Conservation (phyloP, 2,888 invertebrate species). For the Latrodectus hesperus region DNA sequence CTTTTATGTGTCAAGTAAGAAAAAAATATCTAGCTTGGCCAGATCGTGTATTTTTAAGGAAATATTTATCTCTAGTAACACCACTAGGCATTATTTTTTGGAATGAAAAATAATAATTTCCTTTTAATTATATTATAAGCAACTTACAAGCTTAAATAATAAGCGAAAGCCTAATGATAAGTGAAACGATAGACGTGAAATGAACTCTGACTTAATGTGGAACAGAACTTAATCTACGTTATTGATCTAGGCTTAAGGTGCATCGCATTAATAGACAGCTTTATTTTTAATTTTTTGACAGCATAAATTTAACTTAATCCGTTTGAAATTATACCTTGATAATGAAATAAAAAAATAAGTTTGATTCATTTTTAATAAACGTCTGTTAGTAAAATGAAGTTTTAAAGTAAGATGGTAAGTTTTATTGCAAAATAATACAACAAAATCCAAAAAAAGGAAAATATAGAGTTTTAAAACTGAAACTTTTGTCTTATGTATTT, state of each 20-base stretch:
- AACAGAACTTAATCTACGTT: slow-evolving; percentile 24
- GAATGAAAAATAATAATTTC: neutral
- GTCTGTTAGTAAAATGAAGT: neutral
- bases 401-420: too few relatives aligned
- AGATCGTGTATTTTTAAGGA: slow-evolving; percentile 31
- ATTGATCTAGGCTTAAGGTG: slow-evolving; percentile 36
- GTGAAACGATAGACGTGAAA: slow-evolving; percentile 24
- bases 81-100: neutral
- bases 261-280: too few relatives aligned
- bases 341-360: neutral
- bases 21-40: neutral
- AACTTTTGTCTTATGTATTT: too few relatives aligned
- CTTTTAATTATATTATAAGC: slow-evolving; percentile 31
- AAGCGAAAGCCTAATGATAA: neutral
- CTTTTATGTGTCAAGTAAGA: slow-evolving; percentile 6
- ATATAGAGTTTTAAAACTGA: too few relatives aligned
- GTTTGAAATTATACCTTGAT: neutral
- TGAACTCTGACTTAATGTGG: slow-evolving; percentile 9
- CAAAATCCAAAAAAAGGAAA: too few relatives aligned
- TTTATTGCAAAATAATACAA: too few relatives aligned
- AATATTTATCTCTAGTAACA: slow-evolving; percentile 21
- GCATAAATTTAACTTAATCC: neutral
- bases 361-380: neutral
- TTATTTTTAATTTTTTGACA: slow-evolving; percentile 8
- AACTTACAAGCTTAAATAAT: neutral